Evolutionary conservation across 2,888 invertebrate species (phyloP).

Genomic region (Ethmia dodecea): DNA sequence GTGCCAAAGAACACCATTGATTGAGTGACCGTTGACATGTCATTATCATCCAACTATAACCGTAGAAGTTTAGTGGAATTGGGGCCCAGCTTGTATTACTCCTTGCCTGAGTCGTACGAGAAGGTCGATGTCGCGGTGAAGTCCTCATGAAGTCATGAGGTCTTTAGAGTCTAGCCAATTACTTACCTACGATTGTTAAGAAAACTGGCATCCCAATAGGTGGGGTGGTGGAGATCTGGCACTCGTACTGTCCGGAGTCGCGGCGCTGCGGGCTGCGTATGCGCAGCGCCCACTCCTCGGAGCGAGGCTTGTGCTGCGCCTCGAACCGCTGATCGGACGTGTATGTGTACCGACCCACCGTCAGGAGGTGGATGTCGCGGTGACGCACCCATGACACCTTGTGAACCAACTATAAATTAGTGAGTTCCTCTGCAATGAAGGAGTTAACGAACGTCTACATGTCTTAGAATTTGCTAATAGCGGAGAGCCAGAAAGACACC

Average conservation of each 20-base stretch:
- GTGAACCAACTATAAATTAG: too few relatives aligned
- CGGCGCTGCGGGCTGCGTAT: conserved; percentile 83
- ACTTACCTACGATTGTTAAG: conserved; percentile 90
- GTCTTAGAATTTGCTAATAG: too few relatives aligned
- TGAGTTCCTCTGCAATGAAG: too few relatives aligned
- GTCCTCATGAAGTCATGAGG: background rate
- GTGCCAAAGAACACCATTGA: too few relatives aligned
- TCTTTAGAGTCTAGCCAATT: background rate
- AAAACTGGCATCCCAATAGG: conserved; percentile 90
- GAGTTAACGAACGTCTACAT: too few relatives aligned
- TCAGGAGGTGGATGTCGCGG: conserved; percentile 92
- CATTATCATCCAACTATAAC: too few relatives aligned
- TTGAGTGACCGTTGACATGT: too few relatives aligned
- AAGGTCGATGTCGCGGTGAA: background rate
- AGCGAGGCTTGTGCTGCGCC: conserved; percentile 88
- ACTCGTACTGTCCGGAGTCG: conserved; percentile 93
- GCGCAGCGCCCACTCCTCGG: conserved; percentile 91
- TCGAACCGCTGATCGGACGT: conserved; percentile 89
- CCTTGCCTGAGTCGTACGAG: too few relatives aligned
- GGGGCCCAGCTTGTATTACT: too few relatives aligned
- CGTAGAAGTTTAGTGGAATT: too few relatives aligned
- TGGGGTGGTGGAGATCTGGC: conserved; percentile 94
- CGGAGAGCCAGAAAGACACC: too few relatives aligned
- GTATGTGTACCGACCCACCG: conserved; percentile 93
- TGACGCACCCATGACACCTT: conserved; percentile 96